These are phyloP conservation scores for Creontiades dilutus DNA, from an alignment of 2,888 invertebrate species.

Conservation along the genomic window DNA sequence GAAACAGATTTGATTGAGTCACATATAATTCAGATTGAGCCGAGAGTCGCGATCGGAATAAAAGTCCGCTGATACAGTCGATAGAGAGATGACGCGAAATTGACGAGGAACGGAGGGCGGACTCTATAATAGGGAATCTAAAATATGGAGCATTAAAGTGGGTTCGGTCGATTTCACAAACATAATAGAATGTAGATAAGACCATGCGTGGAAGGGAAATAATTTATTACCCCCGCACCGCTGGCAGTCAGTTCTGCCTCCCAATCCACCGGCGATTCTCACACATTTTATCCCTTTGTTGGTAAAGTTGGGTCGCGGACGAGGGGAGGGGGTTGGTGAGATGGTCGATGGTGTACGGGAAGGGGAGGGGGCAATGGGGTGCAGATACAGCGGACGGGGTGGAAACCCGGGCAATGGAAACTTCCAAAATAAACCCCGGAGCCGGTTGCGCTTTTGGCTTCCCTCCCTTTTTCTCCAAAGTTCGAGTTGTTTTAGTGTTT, in stretches of 20 bases:
- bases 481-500: constrained; percentile 66
- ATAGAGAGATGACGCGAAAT: constrained; percentile 1
- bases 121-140: constrained; percentile 54
- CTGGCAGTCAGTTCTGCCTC: neutral
- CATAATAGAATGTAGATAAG: constrained; percentile 73
- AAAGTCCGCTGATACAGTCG: neutral
- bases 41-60: too few relatives aligned
- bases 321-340: neutral
- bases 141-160: constrained; percentile 71
- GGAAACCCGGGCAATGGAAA: constrained; percentile 47
- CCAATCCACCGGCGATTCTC: constrained; percentile 42
- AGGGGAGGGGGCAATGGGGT: neutral
- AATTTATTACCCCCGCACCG: constrained; percentile 64
- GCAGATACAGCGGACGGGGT: neutral
- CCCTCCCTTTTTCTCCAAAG: constrained; percentile 49
- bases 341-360: neutral
- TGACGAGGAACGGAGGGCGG: constrained; percentile 9
- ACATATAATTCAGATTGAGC: too few relatives aligned
- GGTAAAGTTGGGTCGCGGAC: neutral
- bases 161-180: constrained; percentile 71
- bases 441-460: constrained; percentile 16
- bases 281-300: constrained; percentile 66
- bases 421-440: constrained; percentile 64
- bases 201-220: constrained; percentile 69
- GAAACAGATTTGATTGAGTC: too few relatives aligned